Conservation (phyloP, 2,113 vertebrate genomes). For the Gobius niger region DNA sequence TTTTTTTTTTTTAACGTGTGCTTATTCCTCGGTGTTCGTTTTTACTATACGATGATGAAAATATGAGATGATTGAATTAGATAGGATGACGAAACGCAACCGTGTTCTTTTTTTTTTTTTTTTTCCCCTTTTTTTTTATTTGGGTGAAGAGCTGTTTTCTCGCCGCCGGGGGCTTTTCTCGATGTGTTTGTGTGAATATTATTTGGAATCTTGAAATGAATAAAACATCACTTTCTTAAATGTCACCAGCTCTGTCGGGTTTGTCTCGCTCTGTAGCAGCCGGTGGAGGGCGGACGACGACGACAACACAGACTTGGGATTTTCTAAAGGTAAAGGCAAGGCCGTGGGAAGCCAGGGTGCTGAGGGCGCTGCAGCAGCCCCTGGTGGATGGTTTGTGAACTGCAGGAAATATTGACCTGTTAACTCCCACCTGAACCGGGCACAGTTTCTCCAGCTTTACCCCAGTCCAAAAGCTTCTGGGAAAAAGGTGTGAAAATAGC, state of each 20-base stretch:
- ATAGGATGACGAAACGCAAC: slow-evolving; percentile 61
- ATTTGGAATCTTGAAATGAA: slow-evolving; percentile 75
- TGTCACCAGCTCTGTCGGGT: slow-evolving; percentile 46
- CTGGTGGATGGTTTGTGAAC: too few species aligned
- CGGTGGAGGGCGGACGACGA: too few species aligned
- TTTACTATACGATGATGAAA: slow-evolving; percentile 26
- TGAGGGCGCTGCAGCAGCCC: too few species aligned
- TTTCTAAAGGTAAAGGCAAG: too few species aligned
- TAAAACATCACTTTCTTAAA: slow-evolving; percentile 73
- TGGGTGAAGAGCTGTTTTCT: slow-evolving; percentile 63
- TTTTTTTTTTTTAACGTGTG: slow-evolving; percentile 53
- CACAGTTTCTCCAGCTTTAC: too few species aligned
- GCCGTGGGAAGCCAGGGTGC: too few species aligned
- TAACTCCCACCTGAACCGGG: too few species aligned
- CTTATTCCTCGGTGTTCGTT: slow-evolving; percentile 51
- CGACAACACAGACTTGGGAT: too few species aligned
- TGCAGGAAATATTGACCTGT: too few species aligned
- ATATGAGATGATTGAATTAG: slow-evolving; percentile 40
- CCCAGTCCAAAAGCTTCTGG: too few species aligned
- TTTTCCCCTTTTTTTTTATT: too few species aligned
- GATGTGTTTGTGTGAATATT: slow-evolving; percentile 79
- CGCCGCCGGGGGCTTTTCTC: slow-evolving; percentile 75
- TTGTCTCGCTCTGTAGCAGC: background rate
- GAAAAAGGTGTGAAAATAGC: too few species aligned
- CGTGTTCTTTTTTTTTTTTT: slow-evolving; percentile 39